Base-by-base conservation (phyloP, 2,888 invertebrate genomes). In the Epiblema foenella region DNA sequence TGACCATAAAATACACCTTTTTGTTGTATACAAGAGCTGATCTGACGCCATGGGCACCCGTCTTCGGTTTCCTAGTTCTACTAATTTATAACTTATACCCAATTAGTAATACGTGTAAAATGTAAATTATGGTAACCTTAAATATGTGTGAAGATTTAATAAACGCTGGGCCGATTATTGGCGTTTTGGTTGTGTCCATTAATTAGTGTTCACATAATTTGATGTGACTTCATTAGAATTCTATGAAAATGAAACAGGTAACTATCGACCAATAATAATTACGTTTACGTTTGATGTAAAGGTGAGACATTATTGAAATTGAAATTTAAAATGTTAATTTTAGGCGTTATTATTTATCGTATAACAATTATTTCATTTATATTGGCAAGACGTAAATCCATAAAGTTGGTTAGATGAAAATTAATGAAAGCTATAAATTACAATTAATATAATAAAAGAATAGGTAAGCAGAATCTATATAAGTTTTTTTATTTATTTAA, bases 61-160 rank as follows among this genome's bases (percentile, higher is more conserved):
- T 77, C 71, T 77, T 74, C 72, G 79, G 83, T 85, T 81, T 87
- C 82, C 77, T 76, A 79, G 63, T 69, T 51, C 86, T 86, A 87
- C 87, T 78, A 85, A 87, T 87, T 85, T 87, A 87, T 85, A 85
- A 86, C 86, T 83, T 86, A 86, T 84, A 75, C 77, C 80, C 83
- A 85, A 86, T 86, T 85, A 84, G 78, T 68, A 78, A 72, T 74
- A 73, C 77, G 72, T 81, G 80, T 84, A 77, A 75, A 78, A 78
- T 75, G 83, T 87, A 85, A 86, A 86, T 87, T 82, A 85, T 79
- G 76, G 79, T 77, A 78, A 81, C 77, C 76, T 87, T 73, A 60
- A 9, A 85, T 83, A 85, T 83, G 83, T 81, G 81, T 83, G 81
- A 83, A 86, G 83, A 82, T 74, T 82, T 79, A 79, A 79, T 82